Evolutionary conservation across 2,797 vertebrate genomes (phyloP).

Genomic region (Pipistrellus pygmaeus): DNA sequence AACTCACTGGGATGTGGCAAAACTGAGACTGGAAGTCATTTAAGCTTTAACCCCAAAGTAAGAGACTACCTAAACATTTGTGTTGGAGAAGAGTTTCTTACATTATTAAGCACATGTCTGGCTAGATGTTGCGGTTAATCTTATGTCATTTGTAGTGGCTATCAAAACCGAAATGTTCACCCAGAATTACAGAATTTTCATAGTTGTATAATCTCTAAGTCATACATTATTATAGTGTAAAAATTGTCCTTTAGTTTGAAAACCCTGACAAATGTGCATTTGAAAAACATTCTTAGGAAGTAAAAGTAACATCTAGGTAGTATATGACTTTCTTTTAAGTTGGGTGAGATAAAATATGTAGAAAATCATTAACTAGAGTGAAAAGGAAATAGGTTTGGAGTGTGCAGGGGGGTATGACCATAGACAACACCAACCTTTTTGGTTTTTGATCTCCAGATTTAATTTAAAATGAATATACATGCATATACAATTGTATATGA

Average conservation of each 20-base stretch:
- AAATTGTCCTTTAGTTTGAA: conserved; percentile 43
- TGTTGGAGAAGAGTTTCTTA: conserved; percentile 39
- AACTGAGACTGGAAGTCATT: conserved; percentile 23
- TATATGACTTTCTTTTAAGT: background rate
- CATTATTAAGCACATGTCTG: conserved; percentile 11
- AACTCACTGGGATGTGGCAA: conserved; percentile 27
- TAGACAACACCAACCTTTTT: background rate
- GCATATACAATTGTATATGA: background rate
- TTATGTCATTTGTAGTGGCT: conserved; percentile 1
- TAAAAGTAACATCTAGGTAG: conserved; percentile 41
- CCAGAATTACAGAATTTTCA: conserved; percentile 5
- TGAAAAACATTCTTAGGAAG: conserved; percentile 47
- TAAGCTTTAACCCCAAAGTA: conserved; percentile 1
- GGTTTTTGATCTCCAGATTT: background rate
- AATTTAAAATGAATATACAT: background rate
- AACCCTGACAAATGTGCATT: background rate
- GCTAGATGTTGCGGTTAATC: background rate
- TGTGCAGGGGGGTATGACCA: too few species aligned
- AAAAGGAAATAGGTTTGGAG: background rate
- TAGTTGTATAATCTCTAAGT: background rate
- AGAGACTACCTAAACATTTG: conserved; percentile 45
- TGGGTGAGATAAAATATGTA: background rate
- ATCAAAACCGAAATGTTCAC: background rate
- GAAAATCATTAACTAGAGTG: background rate
- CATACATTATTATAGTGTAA: background rate